Conservation (phyloP, 2,113 vertebrate genomes). For the Furnarius figulus region DNA sequence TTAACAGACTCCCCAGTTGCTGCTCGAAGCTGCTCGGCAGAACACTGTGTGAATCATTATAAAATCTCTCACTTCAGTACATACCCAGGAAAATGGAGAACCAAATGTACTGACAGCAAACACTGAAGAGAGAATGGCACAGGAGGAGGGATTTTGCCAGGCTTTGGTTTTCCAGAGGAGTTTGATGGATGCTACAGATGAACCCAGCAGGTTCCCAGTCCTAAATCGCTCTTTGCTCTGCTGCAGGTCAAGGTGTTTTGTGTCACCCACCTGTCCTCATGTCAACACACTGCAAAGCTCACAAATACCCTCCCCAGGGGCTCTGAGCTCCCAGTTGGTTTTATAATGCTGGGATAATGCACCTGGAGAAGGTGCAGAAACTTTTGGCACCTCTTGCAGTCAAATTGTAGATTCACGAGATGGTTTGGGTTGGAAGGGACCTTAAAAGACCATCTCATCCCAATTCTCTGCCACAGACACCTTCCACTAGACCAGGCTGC, state of each 20-base stretch:
- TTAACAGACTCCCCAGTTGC: constrained; percentile 59
- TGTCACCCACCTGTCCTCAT: background rate
- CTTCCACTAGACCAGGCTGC: accelerated
- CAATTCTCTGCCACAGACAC: background rate
- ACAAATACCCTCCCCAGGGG: background rate
- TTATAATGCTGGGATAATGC: background rate
- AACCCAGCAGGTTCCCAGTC: background rate
- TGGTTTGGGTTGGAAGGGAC: background rate
- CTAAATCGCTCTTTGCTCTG: accelerated
- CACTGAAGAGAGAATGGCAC: background rate
- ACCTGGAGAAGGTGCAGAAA: background rate
- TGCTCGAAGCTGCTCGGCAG: constrained; percentile 52
- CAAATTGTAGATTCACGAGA: background rate
- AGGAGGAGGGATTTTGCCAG: constrained; percentile 13
- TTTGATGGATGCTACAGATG: background rate
- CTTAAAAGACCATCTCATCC: background rate
- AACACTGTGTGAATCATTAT: constrained; percentile 51
- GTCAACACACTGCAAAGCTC: background rate
- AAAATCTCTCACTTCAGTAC: constrained; percentile 37
- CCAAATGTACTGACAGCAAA: constrained; percentile 54
- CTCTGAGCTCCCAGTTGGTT: background rate
- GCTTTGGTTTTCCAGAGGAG: background rate
- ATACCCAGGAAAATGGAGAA: constrained; percentile 10
- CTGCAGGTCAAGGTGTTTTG: background rate
- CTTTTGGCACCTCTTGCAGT: background rate